A percentile compares a stretch with the other conserved stretches of the same genome.
Evolutionary conservation across 2,888 invertebrate species (phyloP).

Genomic region (Drosophila seclusa): DNA sequence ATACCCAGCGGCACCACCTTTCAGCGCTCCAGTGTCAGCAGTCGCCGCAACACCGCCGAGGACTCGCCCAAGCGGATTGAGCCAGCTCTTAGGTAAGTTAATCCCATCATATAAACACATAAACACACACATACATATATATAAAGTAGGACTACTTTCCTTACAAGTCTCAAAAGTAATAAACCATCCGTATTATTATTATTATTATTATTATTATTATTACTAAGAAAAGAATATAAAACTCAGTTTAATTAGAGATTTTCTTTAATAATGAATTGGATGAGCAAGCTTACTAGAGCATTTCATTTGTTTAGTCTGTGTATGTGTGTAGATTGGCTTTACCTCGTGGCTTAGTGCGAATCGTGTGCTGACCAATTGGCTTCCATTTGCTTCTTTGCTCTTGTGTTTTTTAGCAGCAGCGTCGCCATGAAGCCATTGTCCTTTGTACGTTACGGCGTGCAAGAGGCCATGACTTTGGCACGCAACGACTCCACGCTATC

Average conservation of each 20-base stretch:
- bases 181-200: background rate
- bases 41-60: slow-evolving; percentile 83
- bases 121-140: background rate
- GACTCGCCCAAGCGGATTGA: slow-evolving; percentile 84
- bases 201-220: background rate
- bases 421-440: slow-evolving; percentile 88
- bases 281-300: background rate
- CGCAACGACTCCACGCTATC: slow-evolving; percentile 87
- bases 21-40: slow-evolving; percentile 82
- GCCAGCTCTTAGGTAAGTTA: slow-evolving; percentile 82
- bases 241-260: no score
- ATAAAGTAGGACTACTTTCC: background rate
- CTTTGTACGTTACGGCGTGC: slow-evolving; percentile 84
- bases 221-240: no score
- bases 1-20: slow-evolving; percentile 83
- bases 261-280: no score
- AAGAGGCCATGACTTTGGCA: slow-evolving; percentile 85
- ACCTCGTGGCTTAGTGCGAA: background rate
- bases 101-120: background rate
- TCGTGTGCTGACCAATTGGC: slow-evolving; percentile 22
- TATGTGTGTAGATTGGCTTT: background rate
- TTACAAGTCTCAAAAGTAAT: background rate
- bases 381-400: slow-evolving; percentile 14
- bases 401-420: slow-evolving; percentile 79
- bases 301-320: background rate